Conservation (phyloP, 2,888 invertebrate species). For the Malacosoma neustria region DNA sequence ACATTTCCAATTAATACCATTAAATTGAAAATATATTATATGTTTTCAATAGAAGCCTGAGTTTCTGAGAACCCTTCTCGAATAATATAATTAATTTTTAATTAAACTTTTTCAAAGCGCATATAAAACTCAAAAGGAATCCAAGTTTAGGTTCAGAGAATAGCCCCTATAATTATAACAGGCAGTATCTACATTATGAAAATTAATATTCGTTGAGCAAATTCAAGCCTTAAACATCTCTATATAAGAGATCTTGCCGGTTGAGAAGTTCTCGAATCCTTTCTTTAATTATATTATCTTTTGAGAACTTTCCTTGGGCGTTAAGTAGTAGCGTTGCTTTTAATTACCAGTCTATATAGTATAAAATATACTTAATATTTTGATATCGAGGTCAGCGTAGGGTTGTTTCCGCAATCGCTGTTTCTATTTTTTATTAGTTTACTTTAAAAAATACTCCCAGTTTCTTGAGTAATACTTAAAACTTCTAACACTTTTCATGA, state of each 20-base stretch:
- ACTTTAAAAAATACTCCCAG: too few relatives aligned
- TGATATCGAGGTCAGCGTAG: constrained; percentile 10
- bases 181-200: constrained; percentile 33
- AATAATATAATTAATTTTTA: too few relatives aligned
- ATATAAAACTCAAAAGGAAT: constrained; percentile 1
- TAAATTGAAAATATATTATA: too few relatives aligned
- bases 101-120: not conserved
- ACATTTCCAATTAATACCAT: too few relatives aligned
- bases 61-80: constrained; percentile 3
- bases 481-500: too few relatives aligned
- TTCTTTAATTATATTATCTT: constrained; percentile 48
- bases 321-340: constrained; percentile 35
- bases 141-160: constrained; percentile 10
- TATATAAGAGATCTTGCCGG: constrained; percentile 49
- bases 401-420: too few relatives aligned
- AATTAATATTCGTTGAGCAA: constrained; percentile 57
- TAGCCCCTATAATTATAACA: constrained; percentile 29
- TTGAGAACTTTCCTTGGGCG: constrained; percentile 24
- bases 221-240: constrained; percentile 33
- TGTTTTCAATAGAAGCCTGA: too few relatives aligned
- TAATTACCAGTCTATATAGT: constrained; percentile 24
- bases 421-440: not conserved
- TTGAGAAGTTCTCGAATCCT: constrained; percentile 45
- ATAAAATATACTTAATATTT: not conserved
- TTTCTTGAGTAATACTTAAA: too few relatives aligned